Conservation (phyloP, 2,113 vertebrate genomes). For the Notarius quadriscutis region DNA sequence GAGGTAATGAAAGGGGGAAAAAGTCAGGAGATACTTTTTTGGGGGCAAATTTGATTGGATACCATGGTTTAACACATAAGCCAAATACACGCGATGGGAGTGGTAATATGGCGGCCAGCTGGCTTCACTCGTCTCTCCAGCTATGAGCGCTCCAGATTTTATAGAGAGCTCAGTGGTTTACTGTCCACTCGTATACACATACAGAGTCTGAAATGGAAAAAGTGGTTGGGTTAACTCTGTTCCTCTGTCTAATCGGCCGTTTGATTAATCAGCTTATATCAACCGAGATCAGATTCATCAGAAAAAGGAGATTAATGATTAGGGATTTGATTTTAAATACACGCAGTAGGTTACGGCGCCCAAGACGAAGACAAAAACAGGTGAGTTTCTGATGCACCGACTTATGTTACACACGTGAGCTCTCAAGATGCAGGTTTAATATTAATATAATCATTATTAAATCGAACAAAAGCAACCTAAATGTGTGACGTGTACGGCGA, state of each 20-base stretch:
- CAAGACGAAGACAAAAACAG: conserved; percentile 4
- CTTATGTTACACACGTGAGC: neutral
- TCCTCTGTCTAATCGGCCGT: neutral
- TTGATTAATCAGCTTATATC: neutral
- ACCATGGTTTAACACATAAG: too few species aligned
- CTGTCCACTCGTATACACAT: neutral
- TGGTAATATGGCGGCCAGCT: too few species aligned
- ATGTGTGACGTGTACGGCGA: neutral
- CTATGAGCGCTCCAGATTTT: too few species aligned
- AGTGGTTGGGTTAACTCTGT: neutral
- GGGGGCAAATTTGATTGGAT: too few species aligned
- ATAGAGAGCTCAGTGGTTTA: too few species aligned
- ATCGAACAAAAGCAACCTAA: neutral
- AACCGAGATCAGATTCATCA: neutral
- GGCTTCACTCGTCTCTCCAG: too few species aligned
- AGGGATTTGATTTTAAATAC: neutral
- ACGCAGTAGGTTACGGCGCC: neutral
- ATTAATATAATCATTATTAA: neutral
- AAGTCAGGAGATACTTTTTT: too few species aligned
- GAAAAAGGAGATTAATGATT: conserved; percentile 3
- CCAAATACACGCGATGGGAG: too few species aligned
- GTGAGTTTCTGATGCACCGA: neutral
- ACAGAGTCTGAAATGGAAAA: neutral
- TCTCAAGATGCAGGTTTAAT: neutral
- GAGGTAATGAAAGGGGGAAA: too few species aligned